Base-by-base conservation (phyloP, 2,113 vertebrate genomes). In the Centropristis striata region DNA sequence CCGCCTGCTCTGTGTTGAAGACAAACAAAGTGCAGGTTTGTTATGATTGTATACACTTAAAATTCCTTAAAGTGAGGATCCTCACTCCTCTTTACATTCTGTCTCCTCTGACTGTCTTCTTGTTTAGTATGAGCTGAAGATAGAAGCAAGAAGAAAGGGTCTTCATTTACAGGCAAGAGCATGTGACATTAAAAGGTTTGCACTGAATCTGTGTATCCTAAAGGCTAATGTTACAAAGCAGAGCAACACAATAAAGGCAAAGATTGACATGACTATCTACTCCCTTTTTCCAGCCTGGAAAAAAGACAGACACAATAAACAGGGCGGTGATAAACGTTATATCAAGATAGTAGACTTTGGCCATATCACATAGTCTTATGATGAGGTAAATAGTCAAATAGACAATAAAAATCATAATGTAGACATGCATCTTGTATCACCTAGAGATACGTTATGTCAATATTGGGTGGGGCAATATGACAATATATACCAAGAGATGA, bases 1-100 rank as follows among this genome's bases (percentile, higher is more conserved):
- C 81, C 86, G 59, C 78, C 49, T 88, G 78, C 25, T 8, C 66
- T 81, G 54, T 32, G 23, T 67, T 46, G 20, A 50, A 10, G 10
- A 59, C 8, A 84, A 58, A 73, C 37, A 81, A 32, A 32, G 49
- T 15, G 20, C 16, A 77, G 36, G 21, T 53, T 78, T 68, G 54
- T 63, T 32, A 50, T 27, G 20, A 7, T 50, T 16, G n/a, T 11
- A 18, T 5, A 64, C n/a, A 71, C 53, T 9, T 60, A 10, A 23
- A 51, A 12, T 5, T 36, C 13, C 14, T 55, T 23, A 37, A 25
- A 63, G 9, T 51, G 5, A 83, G 25, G 15, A 46, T 20, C 23
- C 20, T 9, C 11, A n/a, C 6, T 32, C 6, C 32, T 32, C 32
- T 32, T 32, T 32, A 32, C 6, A 32, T 32, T 32, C 32, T n/a